Base-by-base conservation (phyloP, 1,140 invertebrate genomes). In the Holcopasites calliopsidis region DNA sequence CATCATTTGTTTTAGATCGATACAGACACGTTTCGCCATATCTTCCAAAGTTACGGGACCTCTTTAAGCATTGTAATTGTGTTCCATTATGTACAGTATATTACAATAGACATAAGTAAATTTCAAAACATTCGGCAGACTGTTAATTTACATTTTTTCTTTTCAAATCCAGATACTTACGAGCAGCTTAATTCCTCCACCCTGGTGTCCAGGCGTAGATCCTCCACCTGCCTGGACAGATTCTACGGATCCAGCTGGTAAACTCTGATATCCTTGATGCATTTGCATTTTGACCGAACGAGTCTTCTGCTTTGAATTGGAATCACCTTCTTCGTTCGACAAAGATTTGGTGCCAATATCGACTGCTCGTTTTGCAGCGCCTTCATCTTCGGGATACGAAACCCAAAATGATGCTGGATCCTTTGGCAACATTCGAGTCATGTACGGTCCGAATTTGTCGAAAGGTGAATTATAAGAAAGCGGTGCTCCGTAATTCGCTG, bases 211-310 rank as follows among this genome's bases (percentile, higher is more conserved):
- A n/a, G 87, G 83, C 31, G 78, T 69, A 40, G 87, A 84, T 44
- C 89, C 89, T 40, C 89, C 90, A 1, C 90, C 90, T 55, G 88
- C 89, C 73, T 90, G 86, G 33, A 92, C 79, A 8, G 85, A 85
- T 65, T 92, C 91, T 11, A 90, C 44, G 13, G 90, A 74, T 26
- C 90, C 91, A 28, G 89, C 85, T 18, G 91, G 91, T 77, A 92
- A 78, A 60, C 88, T 91, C 55, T 91, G 89, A 54, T 92, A 91
- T 8, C 91, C 90, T 50, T 92, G 90, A 69, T 88, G 89, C 86
- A 91, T 89, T 21, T 88, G 58, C 88, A 91, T 90, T 16, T 92
- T 83, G 5, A 92, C 84, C 3, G 81, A 86, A 55, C 91, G 84
- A 3, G 79, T 70, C 10, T 82, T 64, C 49, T 68, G 79, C 8